Evolutionary conservation across 2,888 invertebrate species (phyloP), one percentile per base, ranked within the genome.

Genomic region (Cordilura impudica): DNA sequence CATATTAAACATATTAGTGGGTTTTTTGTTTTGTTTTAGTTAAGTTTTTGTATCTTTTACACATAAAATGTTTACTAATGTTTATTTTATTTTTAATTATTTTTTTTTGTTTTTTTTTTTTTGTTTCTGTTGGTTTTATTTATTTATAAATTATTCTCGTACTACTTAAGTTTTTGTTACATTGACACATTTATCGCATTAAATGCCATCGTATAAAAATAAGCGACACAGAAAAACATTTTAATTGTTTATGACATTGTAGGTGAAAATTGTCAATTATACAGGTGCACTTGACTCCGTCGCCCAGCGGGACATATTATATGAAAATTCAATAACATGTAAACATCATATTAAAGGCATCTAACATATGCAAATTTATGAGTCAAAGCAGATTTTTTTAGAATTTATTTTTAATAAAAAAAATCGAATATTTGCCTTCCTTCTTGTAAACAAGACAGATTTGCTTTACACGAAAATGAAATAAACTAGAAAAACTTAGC

Each of bases 201-300:
- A 65, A 78, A 79, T 75, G 66, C 49, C 75, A 78, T 26, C 35
- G 23, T 56, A 14, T 69, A 61, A 67, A 61, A 60, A 74, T 66
- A 66, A 14, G 14, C 14, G 26, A 23, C 19, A 21, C 49, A 18
- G 43, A 66, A 58, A 85, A 83, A 86, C 35, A 56, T 86, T 86
- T 86, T 86, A 86, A 86, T 85, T 85, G 82, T 84, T 86, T 87
- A 87, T 87, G 86, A 87, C 86, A 86, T 85, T 85, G 85, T 84
- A 82, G 85, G 82, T 82, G 77, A 74, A 72, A 71, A 70, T 51
- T 31, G 23, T 67, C 61, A 61, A 61, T 66, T 67, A 51, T 58
- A 67, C 71, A 79, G 79, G 79, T 81, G 71, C 18, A 60, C 66
- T 77, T 75, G 66, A 71, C 19, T 21, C n/a, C 23, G 39, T 23